These are phyloP conservation scores for Spheniscus humboldti DNA, from an alignment of 2,797 vertebrate species.

Conservation along the genomic window DNA sequence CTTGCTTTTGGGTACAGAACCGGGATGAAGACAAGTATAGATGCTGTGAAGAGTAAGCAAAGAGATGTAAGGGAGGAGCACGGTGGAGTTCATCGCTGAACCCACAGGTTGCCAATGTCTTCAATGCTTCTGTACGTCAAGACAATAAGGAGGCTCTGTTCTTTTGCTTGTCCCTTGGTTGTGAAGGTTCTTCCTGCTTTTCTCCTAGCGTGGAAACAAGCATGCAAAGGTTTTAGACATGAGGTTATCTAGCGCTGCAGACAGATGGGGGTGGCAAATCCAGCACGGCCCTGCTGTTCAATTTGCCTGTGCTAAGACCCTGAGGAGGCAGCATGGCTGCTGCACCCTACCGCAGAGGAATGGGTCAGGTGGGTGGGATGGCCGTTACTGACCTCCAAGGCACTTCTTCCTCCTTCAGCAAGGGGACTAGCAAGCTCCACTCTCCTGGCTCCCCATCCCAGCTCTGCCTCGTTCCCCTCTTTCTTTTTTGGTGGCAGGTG, in stretches of 20 bases:
- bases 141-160: not conserved
- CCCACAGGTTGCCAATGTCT: not conserved
- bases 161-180: not conserved
- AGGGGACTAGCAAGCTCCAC: too few species aligned
- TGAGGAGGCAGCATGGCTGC: too few species aligned
- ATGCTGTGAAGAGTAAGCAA: not conserved
- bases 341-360: too few species aligned
- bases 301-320: too few species aligned
- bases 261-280: not conserved
- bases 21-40: too few species aligned
- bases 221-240: accelerated
- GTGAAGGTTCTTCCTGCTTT: not conserved
- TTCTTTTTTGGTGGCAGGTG: not conserved
- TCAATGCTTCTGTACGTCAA: not conserved
- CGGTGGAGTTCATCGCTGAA: not conserved
- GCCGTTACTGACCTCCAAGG: not conserved
- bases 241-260: too few species aligned
- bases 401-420: not conserved
- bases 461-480: not conserved
- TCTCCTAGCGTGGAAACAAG: not conserved
- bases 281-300: not conserved
- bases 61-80: not conserved
- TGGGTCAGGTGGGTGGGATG: too few species aligned
- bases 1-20: not conserved
- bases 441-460: not conserved